phyloP scores from a whole-genome alignment of 1,140 invertebrate genomes.

The Drosophila mauritiana region DNA sequence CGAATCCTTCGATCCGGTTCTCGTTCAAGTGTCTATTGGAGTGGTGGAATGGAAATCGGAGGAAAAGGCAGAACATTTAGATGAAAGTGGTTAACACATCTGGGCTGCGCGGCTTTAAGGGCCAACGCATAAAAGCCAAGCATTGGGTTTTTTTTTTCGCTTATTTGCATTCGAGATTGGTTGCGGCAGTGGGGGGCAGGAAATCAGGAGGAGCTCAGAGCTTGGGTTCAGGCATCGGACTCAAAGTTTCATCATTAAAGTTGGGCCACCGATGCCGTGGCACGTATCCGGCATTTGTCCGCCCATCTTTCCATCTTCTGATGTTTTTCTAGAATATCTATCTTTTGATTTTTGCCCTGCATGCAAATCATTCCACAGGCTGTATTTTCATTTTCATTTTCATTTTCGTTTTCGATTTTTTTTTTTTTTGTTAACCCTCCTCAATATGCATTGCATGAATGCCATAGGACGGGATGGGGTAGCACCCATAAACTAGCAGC shows the following conservation, averaged over 20 bases:
- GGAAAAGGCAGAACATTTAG: background rate
- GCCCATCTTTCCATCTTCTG: background rate
- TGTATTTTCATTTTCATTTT: background rate
- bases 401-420: too few species aligned
- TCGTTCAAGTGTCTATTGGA: slow-evolving; percentile 70
- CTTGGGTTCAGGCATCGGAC: slow-evolving; percentile 23
- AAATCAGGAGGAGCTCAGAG: slow-evolving; percentile 17
- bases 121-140: slow-evolving; percentile 39
- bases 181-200: background rate
- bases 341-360: slow-evolving; percentile 16
- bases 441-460: slow-evolving; percentile 56
- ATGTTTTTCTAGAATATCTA: slow-evolving; percentile 23
- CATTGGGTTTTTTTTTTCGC: background rate
- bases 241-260: slow-evolving; percentile 72
- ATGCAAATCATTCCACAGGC: slow-evolving; percentile 39
- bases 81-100: slow-evolving; percentile 20
- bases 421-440: background rate
- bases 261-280: slow-evolving; percentile 42
- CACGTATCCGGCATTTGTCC: slow-evolving; percentile 35
- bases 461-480: background rate
- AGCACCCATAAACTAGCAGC: background rate
- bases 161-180: slow-evolving; percentile 56
- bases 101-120: slow-evolving; percentile 31
- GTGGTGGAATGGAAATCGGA: background rate
- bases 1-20: slow-evolving; percentile 80